Percentiles rank a stretch among this genome's conserved stretches.
Conservation (phyloP, 2,113 vertebrate species). For the Osmerus mordax region DNA sequence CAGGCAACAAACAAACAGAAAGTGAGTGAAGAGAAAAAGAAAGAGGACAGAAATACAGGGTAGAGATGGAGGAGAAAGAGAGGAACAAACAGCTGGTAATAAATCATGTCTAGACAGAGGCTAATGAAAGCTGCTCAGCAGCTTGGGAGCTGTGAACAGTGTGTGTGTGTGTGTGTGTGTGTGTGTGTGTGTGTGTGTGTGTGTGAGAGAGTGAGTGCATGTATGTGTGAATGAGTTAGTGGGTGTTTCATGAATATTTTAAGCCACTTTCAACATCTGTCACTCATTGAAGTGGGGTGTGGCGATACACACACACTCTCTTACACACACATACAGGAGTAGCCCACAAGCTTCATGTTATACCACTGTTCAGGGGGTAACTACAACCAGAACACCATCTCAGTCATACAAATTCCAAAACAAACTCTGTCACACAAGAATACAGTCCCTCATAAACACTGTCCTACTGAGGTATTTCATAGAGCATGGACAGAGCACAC, state of each 20-base stretch:
- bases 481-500: too few species aligned
- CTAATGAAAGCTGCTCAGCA: conserved; percentile 53
- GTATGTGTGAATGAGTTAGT: conserved; percentile 29
- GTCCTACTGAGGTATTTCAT: too few species aligned
- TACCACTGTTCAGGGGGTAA: too few species aligned
- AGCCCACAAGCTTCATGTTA: too few species aligned
- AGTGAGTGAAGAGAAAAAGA: too few species aligned
- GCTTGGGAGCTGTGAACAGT: conserved; percentile 44
- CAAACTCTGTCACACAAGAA: too few species aligned
- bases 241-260: conserved; percentile 51
- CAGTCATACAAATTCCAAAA: too few species aligned
- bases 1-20: background rate
- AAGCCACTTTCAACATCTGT: conserved; percentile 48
- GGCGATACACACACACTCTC: conserved; percentile 12
- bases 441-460: too few species aligned
- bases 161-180: conserved; percentile 24
- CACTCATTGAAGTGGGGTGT: conserved; percentile 37
- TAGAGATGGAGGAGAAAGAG: conserved; percentile 16
- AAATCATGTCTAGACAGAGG: conserved; percentile 61
- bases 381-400: too few species aligned
- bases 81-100: conserved; percentile 52
- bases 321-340: conserved; percentile 4
- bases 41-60: background rate
- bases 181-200: too few species aligned
- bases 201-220: background rate